These are phyloP conservation scores for Folsomia candida DNA, from an alignment of 2,888 invertebrate genomes.

Conservation along the genomic window DNA sequence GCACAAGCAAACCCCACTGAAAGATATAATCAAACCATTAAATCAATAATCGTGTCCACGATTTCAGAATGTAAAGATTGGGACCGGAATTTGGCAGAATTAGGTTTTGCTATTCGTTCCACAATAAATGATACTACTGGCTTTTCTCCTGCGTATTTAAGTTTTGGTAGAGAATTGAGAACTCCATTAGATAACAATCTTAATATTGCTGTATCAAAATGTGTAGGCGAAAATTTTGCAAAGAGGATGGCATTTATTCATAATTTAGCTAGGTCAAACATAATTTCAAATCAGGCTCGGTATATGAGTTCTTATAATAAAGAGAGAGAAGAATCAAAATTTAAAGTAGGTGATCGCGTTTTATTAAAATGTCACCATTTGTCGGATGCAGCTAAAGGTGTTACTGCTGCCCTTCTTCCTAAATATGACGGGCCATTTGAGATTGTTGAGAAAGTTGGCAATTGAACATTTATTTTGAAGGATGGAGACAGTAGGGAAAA, in stretches of 20 bases:
- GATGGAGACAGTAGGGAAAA: too few species aligned
- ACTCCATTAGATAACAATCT: slow-evolving; percentile 26
- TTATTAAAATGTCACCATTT: slow-evolving; percentile 24
- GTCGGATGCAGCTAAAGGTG: slow-evolving; percentile 14
- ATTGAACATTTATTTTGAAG: too few species aligned
- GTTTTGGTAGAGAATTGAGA: slow-evolving; percentile 29
- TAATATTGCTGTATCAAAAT: background rate
- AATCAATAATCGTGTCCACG: slow-evolving; percentile 18
- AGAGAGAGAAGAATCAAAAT: background rate
- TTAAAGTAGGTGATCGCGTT: slow-evolving; percentile 22
- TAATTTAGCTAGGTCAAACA: background rate
- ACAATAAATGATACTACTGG: slow-evolving; percentile 17
- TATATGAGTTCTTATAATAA: slow-evolving; percentile 8
- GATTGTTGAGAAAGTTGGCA: background rate
- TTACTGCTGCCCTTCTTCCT: slow-evolving; percentile 12
- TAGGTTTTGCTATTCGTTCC: slow-evolving; percentile 31
- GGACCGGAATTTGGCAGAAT: slow-evolving; percentile 24
- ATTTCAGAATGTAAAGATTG: slow-evolving; percentile 25
- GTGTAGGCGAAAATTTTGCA: background rate
- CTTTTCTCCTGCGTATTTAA: slow-evolving; percentile 33
- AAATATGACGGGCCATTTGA: slow-evolving; percentile 26
- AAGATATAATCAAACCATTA: slow-evolving; percentile 28
- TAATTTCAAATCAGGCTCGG: background rate
- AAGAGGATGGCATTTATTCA: background rate
- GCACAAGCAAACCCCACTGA: slow-evolving; percentile 33